A percentile compares a stretch with the other conserved stretches of the same genome.
phyloP scores from a whole-genome alignment of 2,888 invertebrate genomes.

The Lasioglossum marginatum region DNA sequence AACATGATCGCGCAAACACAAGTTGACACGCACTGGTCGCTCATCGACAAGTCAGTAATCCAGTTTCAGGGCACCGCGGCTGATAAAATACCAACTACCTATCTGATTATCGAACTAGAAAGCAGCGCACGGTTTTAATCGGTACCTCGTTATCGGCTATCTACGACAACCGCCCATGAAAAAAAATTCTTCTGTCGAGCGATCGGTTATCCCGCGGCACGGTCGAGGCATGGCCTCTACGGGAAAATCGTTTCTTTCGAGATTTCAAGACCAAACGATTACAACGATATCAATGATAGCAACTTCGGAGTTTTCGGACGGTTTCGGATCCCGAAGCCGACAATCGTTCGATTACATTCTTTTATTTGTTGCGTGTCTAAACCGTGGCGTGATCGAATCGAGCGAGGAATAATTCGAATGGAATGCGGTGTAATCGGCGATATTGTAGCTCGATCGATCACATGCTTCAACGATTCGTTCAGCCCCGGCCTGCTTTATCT shows the following conservation, averaged over 20 bases:
- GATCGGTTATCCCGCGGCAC: background rate
- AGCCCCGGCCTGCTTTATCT: background rate
- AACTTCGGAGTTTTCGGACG: background rate
- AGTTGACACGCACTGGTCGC: constrained; percentile 36
- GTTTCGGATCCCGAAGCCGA: no score
- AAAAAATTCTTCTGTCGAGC: constrained; percentile 42
- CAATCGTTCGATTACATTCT: background rate
- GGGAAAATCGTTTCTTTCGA: background rate
- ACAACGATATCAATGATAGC: background rate
- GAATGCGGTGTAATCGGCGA: background rate
- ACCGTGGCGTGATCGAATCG: background rate
- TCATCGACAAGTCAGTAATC: constrained; percentile 60
- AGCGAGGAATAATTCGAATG: background rate
- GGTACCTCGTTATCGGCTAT: constrained; percentile 73
- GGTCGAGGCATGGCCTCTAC: background rate
- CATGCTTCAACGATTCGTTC: background rate
- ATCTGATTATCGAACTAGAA: constrained; percentile 75
- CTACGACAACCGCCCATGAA: constrained; percentile 64
- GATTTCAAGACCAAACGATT: background rate
- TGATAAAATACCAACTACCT: constrained; percentile 77
- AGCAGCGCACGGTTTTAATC: constrained; percentile 73
- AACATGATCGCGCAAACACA: constrained; percentile 41
- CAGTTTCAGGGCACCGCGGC: constrained; percentile 35
- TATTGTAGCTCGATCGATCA: background rate
- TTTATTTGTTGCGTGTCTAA: background rate